Evolutionary conservation across 2,797 vertebrate species (phyloP), one percentile per base, ranked within the genome.

Genomic region (Scleropages formosus): DNA sequence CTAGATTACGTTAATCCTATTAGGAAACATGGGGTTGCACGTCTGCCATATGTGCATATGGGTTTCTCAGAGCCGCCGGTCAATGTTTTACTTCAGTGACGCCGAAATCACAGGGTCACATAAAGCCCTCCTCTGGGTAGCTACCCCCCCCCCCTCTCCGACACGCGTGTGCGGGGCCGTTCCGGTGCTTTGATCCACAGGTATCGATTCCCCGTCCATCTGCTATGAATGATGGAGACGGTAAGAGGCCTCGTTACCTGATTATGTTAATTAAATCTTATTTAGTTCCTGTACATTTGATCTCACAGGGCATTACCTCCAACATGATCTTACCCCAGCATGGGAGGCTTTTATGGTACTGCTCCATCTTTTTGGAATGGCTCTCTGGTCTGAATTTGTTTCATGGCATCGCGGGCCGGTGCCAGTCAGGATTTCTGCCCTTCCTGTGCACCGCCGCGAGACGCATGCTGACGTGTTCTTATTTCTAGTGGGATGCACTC

Each of bases 181-280:
- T 73, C 69, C 63, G n/a, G 73, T 66, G 63, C 73, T 79, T 24
- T 80, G 67, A 79, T 56, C 46, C 74, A 78, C 15, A 49, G 72
- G 56, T 78, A 81, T 71, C 77, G 82, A 83, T 81, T 81, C 79
- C 80, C 77, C 79, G 83, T 82, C 81, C 78, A 72, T 81, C 79
- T 78, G 71, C 77, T 64, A 75, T 79, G 80, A 82, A 78, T 77
- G 79, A 82, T 78, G 80, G 74, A 74, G 73, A 66, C 77, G 47
- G 24, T 71, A 73, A 77, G 78, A 78, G 80, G 74, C 77, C 80
- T 79, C 71, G 80, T 83, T 84, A 80, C 76, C 74, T 80, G 78
- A 80, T 83, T 81, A 82, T 81, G 78, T 78, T 80, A 74, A 84
- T 86, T 82, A 83, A 79, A 84, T 80, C 78, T 80, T 78, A 78